phyloP scores from a whole-genome alignment of 2,113 vertebrate species.

The Centropus bengalensis region DNA sequence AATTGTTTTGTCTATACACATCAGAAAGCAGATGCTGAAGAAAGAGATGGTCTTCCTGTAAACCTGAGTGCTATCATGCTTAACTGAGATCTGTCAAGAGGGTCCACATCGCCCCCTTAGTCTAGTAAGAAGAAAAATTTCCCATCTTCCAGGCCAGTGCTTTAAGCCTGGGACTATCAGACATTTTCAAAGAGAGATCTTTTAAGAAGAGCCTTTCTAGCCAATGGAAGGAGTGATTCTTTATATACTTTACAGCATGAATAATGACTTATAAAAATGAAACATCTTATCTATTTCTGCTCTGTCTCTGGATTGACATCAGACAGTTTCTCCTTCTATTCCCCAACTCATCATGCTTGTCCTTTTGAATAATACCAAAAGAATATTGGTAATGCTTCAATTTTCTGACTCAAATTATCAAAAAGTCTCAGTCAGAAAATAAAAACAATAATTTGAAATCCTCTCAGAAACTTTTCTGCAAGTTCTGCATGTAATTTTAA shows the following conservation, averaged over 20 bases:
- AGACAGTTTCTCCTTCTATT: constrained; percentile 40
- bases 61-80: neutral
- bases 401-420: constrained; percentile 43
- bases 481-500: neutral
- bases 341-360: constrained; percentile 19
- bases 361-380: constrained; percentile 31
- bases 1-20: neutral
- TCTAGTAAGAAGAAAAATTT: neutral
- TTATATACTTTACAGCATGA: neutral
- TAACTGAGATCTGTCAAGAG: neutral
- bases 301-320: constrained; percentile 7
- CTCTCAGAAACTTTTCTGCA: constrained; percentile 28
- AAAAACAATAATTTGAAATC: constrained; percentile 30
- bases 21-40: neutral
- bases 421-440: constrained; percentile 32
- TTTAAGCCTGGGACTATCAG: neutral
- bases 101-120: neutral
- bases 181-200: neutral
- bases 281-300: constrained; percentile 8
- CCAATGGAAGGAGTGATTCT: neutral
- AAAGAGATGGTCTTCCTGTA: neutral
- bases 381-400: constrained; percentile 43
- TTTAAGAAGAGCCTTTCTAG: neutral
- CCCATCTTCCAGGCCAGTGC: neutral
- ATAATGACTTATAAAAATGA: constrained; percentile 23